These are phyloP conservation scores for Zaprionus camerounensis DNA, from an alignment of 1,140 invertebrate genomes.

Conservation along the genomic window DNA sequence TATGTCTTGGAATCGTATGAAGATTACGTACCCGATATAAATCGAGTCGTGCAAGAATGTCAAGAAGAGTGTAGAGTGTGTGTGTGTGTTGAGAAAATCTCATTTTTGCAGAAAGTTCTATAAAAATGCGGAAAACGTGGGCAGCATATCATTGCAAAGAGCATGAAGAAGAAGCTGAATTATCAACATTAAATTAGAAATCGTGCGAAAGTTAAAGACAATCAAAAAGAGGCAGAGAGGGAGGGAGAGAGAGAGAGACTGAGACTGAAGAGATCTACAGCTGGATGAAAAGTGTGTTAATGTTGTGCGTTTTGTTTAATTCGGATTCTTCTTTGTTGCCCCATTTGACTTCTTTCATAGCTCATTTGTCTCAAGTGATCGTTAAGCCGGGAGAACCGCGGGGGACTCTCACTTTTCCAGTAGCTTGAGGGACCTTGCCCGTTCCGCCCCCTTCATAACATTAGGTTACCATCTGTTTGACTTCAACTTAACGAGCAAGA, in stretches of 20 bases:
- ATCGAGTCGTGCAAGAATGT: slow-evolving; percentile 56
- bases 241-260: background rate
- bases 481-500: slow-evolving; percentile 24
- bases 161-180: slow-evolving; percentile 31
- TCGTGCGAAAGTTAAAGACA: slow-evolving; percentile 64
- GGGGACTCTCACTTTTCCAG: slow-evolving; percentile 51
- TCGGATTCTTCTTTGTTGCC: slow-evolving; percentile 34
- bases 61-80: background rate
- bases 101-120: slow-evolving; percentile 39
- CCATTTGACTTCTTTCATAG: slow-evolving; percentile 40
- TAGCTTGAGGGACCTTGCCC: slow-evolving; percentile 6
- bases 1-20: slow-evolving; percentile 7
- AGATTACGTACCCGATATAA: slow-evolving; percentile 19
- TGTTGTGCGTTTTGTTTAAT: slow-evolving; percentile 40
- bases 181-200: slow-evolving; percentile 63
- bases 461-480: slow-evolving; percentile 25
- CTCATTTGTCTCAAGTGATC: slow-evolving; percentile 40
- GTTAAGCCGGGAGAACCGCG: slow-evolving; percentile 24
- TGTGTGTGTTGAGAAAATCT: slow-evolving; percentile 35
- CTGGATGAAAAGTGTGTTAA: slow-evolving; percentile 41
- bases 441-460: background rate
- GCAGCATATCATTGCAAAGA: slow-evolving; percentile 23
- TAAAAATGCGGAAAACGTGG: slow-evolving; percentile 61
- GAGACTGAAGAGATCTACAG: slow-evolving; percentile 18
- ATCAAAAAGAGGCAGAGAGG: no score